Evolutionary conservation across 2,113 vertebrate species (phyloP), one percentile per base, ranked within the genome.

Genomic region (Macroglossus sobrinus): DNA sequence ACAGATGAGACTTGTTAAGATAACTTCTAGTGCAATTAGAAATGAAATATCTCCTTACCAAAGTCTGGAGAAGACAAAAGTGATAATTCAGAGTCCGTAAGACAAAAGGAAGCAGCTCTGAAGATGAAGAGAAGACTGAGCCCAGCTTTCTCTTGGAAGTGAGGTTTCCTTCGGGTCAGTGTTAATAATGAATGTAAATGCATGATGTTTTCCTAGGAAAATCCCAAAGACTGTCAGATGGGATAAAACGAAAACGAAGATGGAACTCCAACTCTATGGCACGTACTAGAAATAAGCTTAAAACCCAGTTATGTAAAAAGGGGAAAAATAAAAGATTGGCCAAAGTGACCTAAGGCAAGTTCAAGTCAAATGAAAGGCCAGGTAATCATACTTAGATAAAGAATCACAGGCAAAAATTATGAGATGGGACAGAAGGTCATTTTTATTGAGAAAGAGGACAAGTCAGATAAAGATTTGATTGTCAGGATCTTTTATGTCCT

Each of bases 111-210:
- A 71, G 13, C 30, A 22, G 16, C 59, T 11, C 0, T 18, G 6
- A 50, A 57, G n/a, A 59, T 2, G 11, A 55, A 55, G 2, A 4
- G 30, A 24, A 71, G 33, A 15, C 8, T 0, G 66, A 28, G 50
- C 26, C 38, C n/a, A 22, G 14, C 53, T 35, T 74, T 30, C 84
- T 59, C 24, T 0, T 0, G 0, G 33, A n/a, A 6, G 18, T 18
- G 38, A 59, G 63, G 14, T 33, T 5, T 4, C 1, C 8, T 0
- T 50, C 50, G 1, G 6, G 18, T 18, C 26, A 0, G 0, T 3
- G 38, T 28, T 18, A n/a, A 80, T 13, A 80, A 71, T 12, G 28
- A 84, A 57, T 11, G 8, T 82, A 59, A 89, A 45, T 2, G 88
- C 4, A 0, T 26, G 35, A 45, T 2, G 2, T 89, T 81, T 66